A percentile compares a stretch with the other conserved stretches of the same genome.
Evolutionary conservation across 2,888 invertebrate species (phyloP).

Genomic region (Drosophila leonis): DNA sequence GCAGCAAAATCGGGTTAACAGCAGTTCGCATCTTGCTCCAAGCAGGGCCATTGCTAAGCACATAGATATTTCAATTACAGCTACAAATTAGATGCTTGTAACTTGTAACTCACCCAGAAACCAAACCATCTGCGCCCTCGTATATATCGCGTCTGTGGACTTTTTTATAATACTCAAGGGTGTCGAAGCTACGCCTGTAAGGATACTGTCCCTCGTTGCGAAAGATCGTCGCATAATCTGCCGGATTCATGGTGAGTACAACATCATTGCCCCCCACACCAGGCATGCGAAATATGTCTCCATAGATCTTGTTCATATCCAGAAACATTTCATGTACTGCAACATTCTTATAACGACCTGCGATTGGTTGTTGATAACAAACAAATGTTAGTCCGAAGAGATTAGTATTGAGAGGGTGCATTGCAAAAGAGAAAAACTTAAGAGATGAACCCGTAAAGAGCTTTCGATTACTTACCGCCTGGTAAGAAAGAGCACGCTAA

Average conservation of each 20-base stretch:
- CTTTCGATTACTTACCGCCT: conserved; percentile 67
- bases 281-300: conserved; percentile 85
- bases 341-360: conserved; percentile 59
- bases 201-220: conserved; percentile 86
- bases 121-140: conserved; percentile 66
- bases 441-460: conserved; percentile 6
- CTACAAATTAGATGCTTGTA: background rate
- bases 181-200: conserved; percentile 83
- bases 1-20: conserved; percentile 89
- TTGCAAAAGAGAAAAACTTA: background rate
- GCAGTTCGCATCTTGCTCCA: conserved; percentile 89
- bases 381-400: background rate
- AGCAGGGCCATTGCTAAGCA: conserved; percentile 87
- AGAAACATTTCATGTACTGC: conserved; percentile 64
- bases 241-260: conserved; percentile 86
- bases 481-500: conserved; percentile 74
- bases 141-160: conserved; percentile 63
- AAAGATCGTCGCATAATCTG: conserved; percentile 86
- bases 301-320: conserved; percentile 75
- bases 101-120: conserved; percentile 56
- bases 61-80: background rate
- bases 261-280: conserved; percentile 80
- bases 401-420: background rate
- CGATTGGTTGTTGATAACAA: conserved; percentile 19
- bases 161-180: conserved; percentile 84